Base-by-base conservation (phyloP, 2,888 invertebrate species). In the Xylota segnis region DNA sequence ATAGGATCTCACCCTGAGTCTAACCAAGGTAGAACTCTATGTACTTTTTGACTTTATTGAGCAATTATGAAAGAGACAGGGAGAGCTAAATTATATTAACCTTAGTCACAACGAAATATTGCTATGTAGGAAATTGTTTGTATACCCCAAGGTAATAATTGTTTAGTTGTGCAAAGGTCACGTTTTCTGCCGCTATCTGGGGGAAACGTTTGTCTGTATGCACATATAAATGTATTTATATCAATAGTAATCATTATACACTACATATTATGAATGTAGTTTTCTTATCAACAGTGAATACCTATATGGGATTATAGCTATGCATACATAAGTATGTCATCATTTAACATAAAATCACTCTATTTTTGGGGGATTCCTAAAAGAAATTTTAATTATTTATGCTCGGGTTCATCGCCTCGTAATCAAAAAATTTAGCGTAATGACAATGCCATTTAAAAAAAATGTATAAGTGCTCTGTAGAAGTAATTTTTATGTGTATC, bases 161-260 rank as follows among this genome's bases (percentile, higher is more conserved):
- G 16, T 6, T 16, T 27, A 23, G 27, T 7, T 5, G 16, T 14
- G 16, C 43, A 65, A 65, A 56, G 65, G 16, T 65, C 56, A 75
- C 5, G 14, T 10, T 43, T 54, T 14, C 10, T 27, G 50, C 29
- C 16, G 66, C 0, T 9, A 14, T n/a, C n/a, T 40, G 18, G 37
- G 9, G 18, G 32, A 14, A 32, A 10, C 2, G 37, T 12, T n/a
- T 43, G 7, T 40, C 7, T 34, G 10, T 12, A n/a, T 40, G 1
- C 2, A n/a, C 10, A 37, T 40, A 10, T 40, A 1, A 14, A 43
- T 45, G 4, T 12, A 45, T 61, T 45, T 27, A n/a, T n/a, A n/a
- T n/a, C n/a, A n/a, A n/a, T n/a, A n/a, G n/a, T n/a, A n/a, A n/a
- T n/a, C n/a, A n/a, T n/a, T 10, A 16, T 16, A 23, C 14, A 29